phyloP scores from a whole-genome alignment of 1,140 invertebrate species.

The Venturia canescens region DNA sequence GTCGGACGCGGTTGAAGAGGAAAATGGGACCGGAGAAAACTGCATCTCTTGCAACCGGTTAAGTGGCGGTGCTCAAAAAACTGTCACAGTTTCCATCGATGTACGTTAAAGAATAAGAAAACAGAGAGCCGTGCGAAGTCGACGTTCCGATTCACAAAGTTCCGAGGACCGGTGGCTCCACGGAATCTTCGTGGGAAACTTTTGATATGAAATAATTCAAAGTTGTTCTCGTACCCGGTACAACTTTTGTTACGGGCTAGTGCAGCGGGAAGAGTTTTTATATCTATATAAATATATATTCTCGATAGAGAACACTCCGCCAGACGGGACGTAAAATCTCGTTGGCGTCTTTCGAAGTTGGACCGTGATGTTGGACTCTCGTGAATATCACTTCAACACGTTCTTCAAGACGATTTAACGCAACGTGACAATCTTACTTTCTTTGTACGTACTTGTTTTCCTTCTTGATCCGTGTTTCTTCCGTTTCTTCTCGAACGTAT shows the following conservation, averaged over 20 bases:
- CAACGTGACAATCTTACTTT: constrained; percentile 37
- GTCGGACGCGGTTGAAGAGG: too few relatives aligned
- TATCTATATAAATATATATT: neutral
- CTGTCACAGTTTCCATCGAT: neutral
- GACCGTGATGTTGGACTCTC: constrained; percentile 12
- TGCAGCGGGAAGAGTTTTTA: constrained; percentile 13
- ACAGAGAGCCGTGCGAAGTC: constrained; percentile 50
- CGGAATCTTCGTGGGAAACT: constrained; percentile 62
- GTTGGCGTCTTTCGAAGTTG: constrained; percentile 29
- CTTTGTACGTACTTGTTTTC: constrained; percentile 17
- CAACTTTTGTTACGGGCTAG: constrained; percentile 32
- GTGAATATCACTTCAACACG: constrained; percentile 43
- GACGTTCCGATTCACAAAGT: constrained; percentile 61
- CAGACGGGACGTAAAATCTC: constrained; percentile 49
- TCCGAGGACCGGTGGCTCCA: constrained; percentile 53
- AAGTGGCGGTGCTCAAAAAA: too few relatives aligned
- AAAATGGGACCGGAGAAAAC: too few relatives aligned
- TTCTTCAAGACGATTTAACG: constrained; percentile 38
- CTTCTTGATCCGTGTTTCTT: neutral
- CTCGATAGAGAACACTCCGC: neutral
- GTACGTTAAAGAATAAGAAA: constrained; percentile 44
- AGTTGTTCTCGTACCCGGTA: constrained; percentile 46
- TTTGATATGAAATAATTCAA: constrained; percentile 66
- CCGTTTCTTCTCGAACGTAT: constrained; percentile 13
- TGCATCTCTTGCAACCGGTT: too few relatives aligned